Conservation (phyloP, 1,140 invertebrate genomes). For the Bombus turneri region DNA sequence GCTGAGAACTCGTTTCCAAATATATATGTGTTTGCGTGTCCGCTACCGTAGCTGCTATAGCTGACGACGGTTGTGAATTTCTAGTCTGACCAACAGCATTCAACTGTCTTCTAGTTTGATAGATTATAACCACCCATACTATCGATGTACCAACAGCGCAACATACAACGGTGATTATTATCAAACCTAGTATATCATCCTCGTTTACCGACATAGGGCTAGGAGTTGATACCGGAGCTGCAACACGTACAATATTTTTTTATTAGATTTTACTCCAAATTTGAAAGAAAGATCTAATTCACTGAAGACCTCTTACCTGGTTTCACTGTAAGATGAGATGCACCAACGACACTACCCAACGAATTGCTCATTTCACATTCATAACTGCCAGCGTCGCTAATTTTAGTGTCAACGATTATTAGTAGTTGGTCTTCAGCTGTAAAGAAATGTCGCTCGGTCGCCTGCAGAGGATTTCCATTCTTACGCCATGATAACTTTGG, state of each 20-base stretch:
- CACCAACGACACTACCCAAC: slow-evolving; percentile 86
- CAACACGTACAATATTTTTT: slow-evolving; percentile 37
- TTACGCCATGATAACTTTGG: slow-evolving; percentile 95
- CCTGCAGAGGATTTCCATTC: slow-evolving; percentile 88
- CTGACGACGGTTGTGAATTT: slow-evolving; percentile 54
- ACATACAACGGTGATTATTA: slow-evolving; percentile 94
- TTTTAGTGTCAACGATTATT: slow-evolving; percentile 91
- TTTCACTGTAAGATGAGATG: slow-evolving; percentile 83
- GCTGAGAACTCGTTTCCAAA: slow-evolving; percentile 80
- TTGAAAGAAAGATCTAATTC: neutral
- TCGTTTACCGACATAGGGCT: slow-evolving; percentile 80
- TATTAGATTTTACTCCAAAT: neutral
- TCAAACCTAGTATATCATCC: slow-evolving; percentile 90
- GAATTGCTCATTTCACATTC: slow-evolving; percentile 94
- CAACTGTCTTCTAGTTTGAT: slow-evolving; percentile 89
- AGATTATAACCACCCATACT: slow-evolving; percentile 96
- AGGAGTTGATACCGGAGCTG: slow-evolving; percentile 73
- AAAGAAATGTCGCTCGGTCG: slow-evolving; percentile 90
- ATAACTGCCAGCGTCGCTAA: slow-evolving; percentile 92
- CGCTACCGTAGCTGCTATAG: slow-evolving; percentile 39
- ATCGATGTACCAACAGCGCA: slow-evolving; percentile 94
- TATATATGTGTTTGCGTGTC: slow-evolving; percentile 78
- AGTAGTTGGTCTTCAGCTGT: slow-evolving; percentile 93
- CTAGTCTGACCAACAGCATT: slow-evolving; percentile 71
- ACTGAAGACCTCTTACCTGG: slow-evolving; percentile 77